Conservation (phyloP, 1,140 invertebrate species). For the Lepidostoma basale region DNA sequence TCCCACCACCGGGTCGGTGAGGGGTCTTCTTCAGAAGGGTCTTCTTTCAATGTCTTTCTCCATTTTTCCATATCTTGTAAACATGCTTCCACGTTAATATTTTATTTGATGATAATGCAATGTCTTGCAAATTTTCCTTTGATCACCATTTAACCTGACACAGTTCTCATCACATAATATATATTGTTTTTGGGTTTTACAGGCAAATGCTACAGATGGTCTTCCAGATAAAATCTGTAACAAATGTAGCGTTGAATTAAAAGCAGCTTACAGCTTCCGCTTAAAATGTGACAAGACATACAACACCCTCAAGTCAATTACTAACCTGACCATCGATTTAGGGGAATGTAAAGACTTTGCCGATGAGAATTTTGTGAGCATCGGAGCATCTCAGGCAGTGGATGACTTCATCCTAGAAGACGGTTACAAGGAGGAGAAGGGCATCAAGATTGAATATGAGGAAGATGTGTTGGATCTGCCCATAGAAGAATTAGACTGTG, state of each 20-base stretch:
- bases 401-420: background rate
- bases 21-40: too few relatives aligned
- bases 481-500: background rate
- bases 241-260: background rate
- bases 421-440: slow-evolving; percentile 4
- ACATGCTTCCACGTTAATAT: too few relatives aligned
- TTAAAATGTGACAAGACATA: slow-evolving; percentile 18
- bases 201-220: background rate
- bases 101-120: too few relatives aligned
- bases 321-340: background rate
- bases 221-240: slow-evolving; percentile 24
- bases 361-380: background rate
- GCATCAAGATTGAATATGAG: slow-evolving; percentile 24
- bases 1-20: too few relatives aligned
- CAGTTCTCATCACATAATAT: too few relatives aligned
- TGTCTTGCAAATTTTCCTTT: too few relatives aligned
- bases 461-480: background rate
- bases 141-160: too few relatives aligned
- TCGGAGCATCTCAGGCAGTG: background rate
- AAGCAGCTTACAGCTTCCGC: slow-evolving; percentile 15
- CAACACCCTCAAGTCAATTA: background rate
- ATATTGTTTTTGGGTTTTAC: too few relatives aligned
- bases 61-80: too few relatives aligned
- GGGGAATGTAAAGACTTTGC: background rate
- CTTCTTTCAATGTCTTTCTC: too few relatives aligned